A percentile compares a stretch with the other conserved stretches of the same genome.
Conservation (phyloP, 2,888 invertebrate species). For the Steromphala cineraria region DNA sequence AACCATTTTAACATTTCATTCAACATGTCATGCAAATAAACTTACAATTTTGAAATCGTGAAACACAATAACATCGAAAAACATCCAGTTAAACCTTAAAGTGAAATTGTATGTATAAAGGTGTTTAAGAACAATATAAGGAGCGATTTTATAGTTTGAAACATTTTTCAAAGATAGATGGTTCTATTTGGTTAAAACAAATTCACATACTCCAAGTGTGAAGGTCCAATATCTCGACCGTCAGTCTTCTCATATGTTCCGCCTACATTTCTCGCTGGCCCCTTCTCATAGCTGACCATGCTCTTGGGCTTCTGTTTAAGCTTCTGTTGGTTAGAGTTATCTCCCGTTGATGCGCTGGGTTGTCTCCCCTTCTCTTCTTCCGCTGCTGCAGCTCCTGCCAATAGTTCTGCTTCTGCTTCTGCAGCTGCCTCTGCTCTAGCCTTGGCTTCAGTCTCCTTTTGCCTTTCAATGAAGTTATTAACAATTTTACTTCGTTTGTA, state of each 20-base stretch:
- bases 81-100: too few relatives aligned
- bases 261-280: constrained; percentile 52
- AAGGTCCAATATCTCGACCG: constrained; percentile 61
- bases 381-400: constrained; percentile 27
- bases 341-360: neutral
- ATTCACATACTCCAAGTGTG: constrained; percentile 65
- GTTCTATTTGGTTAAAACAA: too few relatives aligned
- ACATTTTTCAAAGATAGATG: too few relatives aligned
- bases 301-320: constrained; percentile 56
- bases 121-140: too few relatives aligned
- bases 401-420: constrained; percentile 29
- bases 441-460: constrained; percentile 2
- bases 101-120: too few relatives aligned
- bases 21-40: too few relatives aligned
- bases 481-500: too few relatives aligned
- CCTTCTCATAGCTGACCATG: constrained; percentile 71
- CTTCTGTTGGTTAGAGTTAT: constrained; percentile 1
- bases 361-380: constrained; percentile 32
- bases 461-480: neutral
- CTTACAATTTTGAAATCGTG: too few relatives aligned
- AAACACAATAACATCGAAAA: too few relatives aligned
- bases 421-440: constrained; percentile 13
- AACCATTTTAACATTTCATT: too few relatives aligned
- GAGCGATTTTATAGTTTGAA: too few relatives aligned
- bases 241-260: constrained; percentile 54